Conservation (phyloP, 2,888 invertebrate species). For the Notocelia uddmanniana region DNA sequence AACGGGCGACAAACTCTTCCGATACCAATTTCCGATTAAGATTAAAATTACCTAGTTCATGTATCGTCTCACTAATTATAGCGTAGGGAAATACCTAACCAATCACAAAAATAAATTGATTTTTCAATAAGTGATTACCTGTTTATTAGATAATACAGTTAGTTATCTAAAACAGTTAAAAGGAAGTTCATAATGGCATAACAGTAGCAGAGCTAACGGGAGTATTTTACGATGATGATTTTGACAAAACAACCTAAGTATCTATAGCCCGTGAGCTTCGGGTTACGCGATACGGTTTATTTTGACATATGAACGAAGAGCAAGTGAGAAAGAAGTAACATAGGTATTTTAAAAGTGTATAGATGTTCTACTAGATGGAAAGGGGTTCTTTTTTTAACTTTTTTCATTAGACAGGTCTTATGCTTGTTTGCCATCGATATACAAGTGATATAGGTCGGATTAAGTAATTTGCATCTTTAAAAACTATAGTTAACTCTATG, state of each 20-base stretch:
- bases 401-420: too few relatives aligned
- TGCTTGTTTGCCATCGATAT: too few relatives aligned
- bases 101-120: slow-evolving; percentile 32
- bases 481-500: too few relatives aligned
- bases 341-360: not conserved
- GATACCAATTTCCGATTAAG: slow-evolving; percentile 10
- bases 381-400: too few relatives aligned
- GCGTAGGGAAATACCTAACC: slow-evolving; percentile 1
- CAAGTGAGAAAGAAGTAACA: too few relatives aligned
- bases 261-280: not conserved
- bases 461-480: too few relatives aligned
- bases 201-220: slow-evolving; percentile 50
- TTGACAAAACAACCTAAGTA: slow-evolving; percentile 6
- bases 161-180: slow-evolving; percentile 47
- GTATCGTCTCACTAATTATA: slow-evolving; percentile 8
- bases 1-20: not conserved
- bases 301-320: too few relatives aligned
- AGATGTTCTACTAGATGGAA: too few relatives aligned
- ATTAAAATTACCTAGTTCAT: slow-evolving; percentile 6
- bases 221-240: not conserved
- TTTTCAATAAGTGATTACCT: slow-evolving; percentile 18
- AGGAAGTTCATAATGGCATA: slow-evolving; percentile 53
- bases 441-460: too few relatives aligned
- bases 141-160: slow-evolving; percentile 20
- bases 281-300: too few relatives aligned